phyloP scores from a whole-genome alignment of 2,888 invertebrate genomes.

The Synergus laeviventris region DNA sequence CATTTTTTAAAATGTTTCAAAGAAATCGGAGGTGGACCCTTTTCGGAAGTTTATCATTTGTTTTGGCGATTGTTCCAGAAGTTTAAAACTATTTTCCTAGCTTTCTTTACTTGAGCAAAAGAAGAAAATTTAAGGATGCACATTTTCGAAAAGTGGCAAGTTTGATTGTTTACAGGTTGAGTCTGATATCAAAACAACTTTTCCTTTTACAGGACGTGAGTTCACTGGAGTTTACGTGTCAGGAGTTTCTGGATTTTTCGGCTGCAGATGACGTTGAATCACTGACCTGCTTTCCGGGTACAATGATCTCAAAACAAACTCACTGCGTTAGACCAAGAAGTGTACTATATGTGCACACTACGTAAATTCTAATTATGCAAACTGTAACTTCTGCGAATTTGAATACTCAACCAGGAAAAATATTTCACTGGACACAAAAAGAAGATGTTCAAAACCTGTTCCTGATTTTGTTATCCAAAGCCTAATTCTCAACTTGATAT shows the following conservation, averaged over 20 bases:
- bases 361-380: not conserved
- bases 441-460: not conserved
- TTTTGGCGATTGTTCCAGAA: too few relatives aligned
- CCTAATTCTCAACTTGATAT: not conserved
- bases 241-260: slow-evolving; percentile 31
- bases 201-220: slow-evolving; percentile 33
- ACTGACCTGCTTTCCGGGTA: slow-evolving; percentile 51
- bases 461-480: not conserved
- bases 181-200: slow-evolving; percentile 16
- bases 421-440: not conserved
- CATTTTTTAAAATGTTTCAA: too few relatives aligned
- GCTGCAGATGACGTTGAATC: slow-evolving; percentile 43
- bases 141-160: not conserved
- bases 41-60: too few relatives aligned
- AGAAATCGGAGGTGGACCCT: too few relatives aligned
- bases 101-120: too few relatives aligned
- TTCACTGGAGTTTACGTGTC: slow-evolving; percentile 12
- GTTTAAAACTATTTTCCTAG: too few relatives aligned
- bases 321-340: slow-evolving; percentile 39
- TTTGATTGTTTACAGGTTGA: not conserved
- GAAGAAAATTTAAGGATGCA: not conserved
- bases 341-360: slow-evolving; percentile 33
- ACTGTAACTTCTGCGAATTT: not conserved
- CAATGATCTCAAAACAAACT: slow-evolving; percentile 39
- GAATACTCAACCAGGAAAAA: not conserved